Conservation (phyloP, 2,797 vertebrate genomes). For the Argyrosomus regius region DNA sequence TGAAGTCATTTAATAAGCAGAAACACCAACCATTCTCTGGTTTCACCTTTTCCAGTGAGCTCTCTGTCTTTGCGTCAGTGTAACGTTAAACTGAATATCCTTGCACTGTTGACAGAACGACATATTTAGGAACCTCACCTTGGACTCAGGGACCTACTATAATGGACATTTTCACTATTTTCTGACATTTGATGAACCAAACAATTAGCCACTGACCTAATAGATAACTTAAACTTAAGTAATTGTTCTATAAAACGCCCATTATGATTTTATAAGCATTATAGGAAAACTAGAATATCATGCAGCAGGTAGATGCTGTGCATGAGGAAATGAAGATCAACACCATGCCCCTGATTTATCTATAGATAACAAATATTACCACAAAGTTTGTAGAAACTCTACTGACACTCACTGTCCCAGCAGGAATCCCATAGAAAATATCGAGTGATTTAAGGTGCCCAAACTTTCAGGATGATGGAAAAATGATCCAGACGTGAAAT, state of each 20-base stretch:
- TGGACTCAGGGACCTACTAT: not conserved
- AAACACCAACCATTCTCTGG: not conserved
- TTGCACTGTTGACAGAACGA: not conserved
- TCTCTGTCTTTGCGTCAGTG: not conserved
- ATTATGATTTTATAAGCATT: not conserved
- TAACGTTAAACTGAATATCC: not conserved
- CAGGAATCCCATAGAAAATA: constrained; percentile 1
- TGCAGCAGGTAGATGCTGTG: not conserved
- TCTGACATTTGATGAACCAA: not conserved
- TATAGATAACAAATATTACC: not conserved
- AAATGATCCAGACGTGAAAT: not conserved
- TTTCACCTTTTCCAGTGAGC: not conserved
- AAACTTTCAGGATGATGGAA: constrained; percentile 1
- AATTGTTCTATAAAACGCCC: not conserved
- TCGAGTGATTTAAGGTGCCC: constrained; percentile 7
- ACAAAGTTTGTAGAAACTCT: constrained; percentile 47
- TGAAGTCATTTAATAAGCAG: not conserved
- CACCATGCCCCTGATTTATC: not conserved
- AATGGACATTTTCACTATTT: not conserved
- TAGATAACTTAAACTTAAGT: not conserved
- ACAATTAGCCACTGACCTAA: not conserved
- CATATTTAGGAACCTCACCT: not conserved
- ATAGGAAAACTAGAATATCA: not conserved
- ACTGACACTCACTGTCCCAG: not conserved
- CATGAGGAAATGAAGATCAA: not conserved